Conservation (phyloP, 1,140 invertebrate genomes). For the Ips typographus region DNA sequence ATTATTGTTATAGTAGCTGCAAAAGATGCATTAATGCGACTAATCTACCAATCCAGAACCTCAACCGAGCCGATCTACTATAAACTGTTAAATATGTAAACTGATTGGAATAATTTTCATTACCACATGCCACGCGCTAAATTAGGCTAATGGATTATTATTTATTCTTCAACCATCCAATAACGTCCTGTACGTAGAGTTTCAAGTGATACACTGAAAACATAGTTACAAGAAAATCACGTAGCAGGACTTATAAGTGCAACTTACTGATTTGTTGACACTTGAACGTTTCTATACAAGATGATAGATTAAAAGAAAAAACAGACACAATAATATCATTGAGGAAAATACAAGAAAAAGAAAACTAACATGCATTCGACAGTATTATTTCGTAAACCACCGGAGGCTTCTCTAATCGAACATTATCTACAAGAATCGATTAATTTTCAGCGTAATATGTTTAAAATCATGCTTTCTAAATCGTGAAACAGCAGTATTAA, state of each 20-base stretch:
- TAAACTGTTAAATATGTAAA: slow-evolving; percentile 6
- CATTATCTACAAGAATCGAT: slow-evolving; percentile 10
- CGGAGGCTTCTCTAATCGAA: slow-evolving; percentile 20
- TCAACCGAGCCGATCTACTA: slow-evolving; percentile 19
- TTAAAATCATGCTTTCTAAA: slow-evolving; percentile 14
- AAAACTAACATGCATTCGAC: slow-evolving; percentile 33
- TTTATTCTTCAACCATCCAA: too few relatives aligned
- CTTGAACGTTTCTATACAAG: too few relatives aligned
- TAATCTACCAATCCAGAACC: slow-evolving; percentile 29
- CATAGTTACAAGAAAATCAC: too few relatives aligned
- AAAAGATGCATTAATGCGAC: slow-evolving; percentile 17
- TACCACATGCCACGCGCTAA: slow-evolving; percentile 16
- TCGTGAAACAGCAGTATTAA: not conserved
- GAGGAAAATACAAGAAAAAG: slow-evolving; percentile 34
- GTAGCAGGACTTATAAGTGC: too few relatives aligned
- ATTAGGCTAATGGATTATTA: too few relatives aligned
- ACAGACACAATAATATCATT: slow-evolving; percentile 18
- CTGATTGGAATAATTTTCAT: not conserved
- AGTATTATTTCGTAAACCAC: slow-evolving; percentile 33
- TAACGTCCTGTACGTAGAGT: too few relatives aligned
- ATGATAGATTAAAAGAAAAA: too few relatives aligned
- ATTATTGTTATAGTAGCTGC: not conserved
- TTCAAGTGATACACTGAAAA: too few relatives aligned
- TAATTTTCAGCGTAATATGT: not conserved
- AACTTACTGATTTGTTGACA: too few relatives aligned